Base-by-base conservation (phyloP, 2,888 invertebrate genomes). In the Psylliodes chrysocephalus region DNA sequence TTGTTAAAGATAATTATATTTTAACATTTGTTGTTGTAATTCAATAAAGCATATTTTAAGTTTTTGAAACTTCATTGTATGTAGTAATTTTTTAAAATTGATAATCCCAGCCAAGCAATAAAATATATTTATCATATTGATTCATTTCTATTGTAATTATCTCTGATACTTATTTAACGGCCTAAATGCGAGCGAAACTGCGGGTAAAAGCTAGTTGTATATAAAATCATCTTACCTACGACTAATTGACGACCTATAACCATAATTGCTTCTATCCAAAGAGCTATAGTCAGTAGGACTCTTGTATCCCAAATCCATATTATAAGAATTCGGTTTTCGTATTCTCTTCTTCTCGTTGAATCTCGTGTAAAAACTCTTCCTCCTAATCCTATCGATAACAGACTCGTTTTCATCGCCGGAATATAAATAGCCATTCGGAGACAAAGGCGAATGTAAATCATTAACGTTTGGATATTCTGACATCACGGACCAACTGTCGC, bases 341-440 rank as follows among this genome's bases (percentile, higher is more conserved):
- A 88, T 85, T 69, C 87, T 87, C 75, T 91, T 91, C 78, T 92
- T 90, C 77, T 94, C 93, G 79, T 95, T 95, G 79, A 95, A 95
- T 52, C 95, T 86, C 10, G 92, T 89, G 78, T 94, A 95, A 82
- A 94, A 95, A 80, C 95, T 95, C 80, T 94, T 94, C 28, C 95
- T 86, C 72, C 93, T 86, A 74, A 95, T 95, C 74, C 95, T 86
- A 77, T 95, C 95, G 54, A 90, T 90, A 40, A 95, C 90, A 63
- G 93, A 93, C 63, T 89, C 84, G 61, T 82, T 83, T 49, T 85
- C 85, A 70, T 86, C 85, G 6, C 82, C 82, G 6, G 84, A 82
- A 69, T 76, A 79, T 14, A 77, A 57, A 28, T 77, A 69, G 30
- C 77, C 77, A 42, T 79, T 79, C 1, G 82, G 82, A 8, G 85